A percentile compares a stretch with the other conserved stretches of the same genome.
These are phyloP conservation scores for Ligdia adustata DNA, from an alignment of 2,888 invertebrate species.

Conservation along the genomic window DNA sequence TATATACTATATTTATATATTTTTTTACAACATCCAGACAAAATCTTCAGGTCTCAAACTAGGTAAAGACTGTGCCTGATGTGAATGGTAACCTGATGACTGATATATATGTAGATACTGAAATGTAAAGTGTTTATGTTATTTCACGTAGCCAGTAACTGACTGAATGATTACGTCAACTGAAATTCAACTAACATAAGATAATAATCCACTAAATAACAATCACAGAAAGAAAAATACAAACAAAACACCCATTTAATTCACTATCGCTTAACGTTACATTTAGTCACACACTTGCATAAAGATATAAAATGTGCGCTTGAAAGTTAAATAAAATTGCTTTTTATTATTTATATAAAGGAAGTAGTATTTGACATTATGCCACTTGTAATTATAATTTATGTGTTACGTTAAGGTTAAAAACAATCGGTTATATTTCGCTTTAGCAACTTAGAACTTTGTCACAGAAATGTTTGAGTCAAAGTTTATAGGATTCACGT, in stretches of 20 bases:
- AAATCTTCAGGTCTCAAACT: no score
- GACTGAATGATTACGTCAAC: no score
- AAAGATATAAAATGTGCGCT: neutral
- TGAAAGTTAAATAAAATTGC: slow-evolving; percentile 10
- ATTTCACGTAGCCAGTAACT: no score
- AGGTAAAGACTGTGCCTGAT: no score
- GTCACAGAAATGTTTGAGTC: neutral
- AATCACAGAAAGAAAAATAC: no score
- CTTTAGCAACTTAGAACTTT: slow-evolving; percentile 5
- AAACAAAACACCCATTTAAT: slow-evolving; percentile 2
- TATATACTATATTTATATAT: no score
- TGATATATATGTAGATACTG: no score
- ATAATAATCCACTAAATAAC: no score
- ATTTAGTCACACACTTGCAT: slow-evolving; percentile 14
- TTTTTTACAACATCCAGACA: no score
- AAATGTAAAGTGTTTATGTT: no score
- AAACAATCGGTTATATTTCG: slow-evolving; percentile 2
- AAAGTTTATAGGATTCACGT: neutral
- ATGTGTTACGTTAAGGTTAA: slow-evolving; percentile 22
- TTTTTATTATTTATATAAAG: slow-evolving; percentile 18
- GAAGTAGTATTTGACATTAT: slow-evolving; percentile 26
- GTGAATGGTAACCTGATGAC: no score
- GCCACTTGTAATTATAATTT: slow-evolving; percentile 30
- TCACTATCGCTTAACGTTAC: slow-evolving; percentile 1
- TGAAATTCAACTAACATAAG: no score